phyloP scores from a whole-genome alignment of 2,113 vertebrate species.

The Colius striatus region DNA sequence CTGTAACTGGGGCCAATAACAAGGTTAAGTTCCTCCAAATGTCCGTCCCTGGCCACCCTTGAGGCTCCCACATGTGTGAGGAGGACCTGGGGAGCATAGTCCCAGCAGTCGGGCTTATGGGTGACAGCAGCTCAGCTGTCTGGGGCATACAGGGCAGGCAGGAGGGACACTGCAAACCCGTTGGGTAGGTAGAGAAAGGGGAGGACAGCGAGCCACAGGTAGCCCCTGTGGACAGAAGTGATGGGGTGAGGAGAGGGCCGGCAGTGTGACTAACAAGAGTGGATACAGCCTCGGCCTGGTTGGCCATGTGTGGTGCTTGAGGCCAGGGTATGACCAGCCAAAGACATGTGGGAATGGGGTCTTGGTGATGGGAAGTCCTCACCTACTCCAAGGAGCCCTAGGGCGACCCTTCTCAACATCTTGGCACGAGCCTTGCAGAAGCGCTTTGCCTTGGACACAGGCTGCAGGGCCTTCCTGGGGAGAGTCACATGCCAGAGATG shows the following conservation, averaged over 20 bases:
- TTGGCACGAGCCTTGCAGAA: constrained; percentile 58
- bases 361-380: neutral
- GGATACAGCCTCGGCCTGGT: neutral
- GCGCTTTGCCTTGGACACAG: neutral
- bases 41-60: neutral
- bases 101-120: neutral
- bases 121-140: neutral
- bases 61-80: accelerated
- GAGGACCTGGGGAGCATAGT: neutral
- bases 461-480: constrained; percentile 63
- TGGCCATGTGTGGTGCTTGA: neutral
- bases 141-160: neutral
- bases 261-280: neutral
- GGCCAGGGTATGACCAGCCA: neutral
- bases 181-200: neutral
- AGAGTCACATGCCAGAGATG: neutral
- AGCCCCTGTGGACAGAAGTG: neutral
- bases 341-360: neutral
- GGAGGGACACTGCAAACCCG: neutral
- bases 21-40: neutral
- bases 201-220: neutral
- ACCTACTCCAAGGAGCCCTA: constrained; percentile 73
- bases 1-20: neutral
- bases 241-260: neutral
- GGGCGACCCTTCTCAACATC: neutral